A percentile compares a stretch with the other conserved stretches of the same genome.
Evolutionary conservation across 2,888 invertebrate genomes (phyloP).

Genomic region (Icerya purchasi): DNA sequence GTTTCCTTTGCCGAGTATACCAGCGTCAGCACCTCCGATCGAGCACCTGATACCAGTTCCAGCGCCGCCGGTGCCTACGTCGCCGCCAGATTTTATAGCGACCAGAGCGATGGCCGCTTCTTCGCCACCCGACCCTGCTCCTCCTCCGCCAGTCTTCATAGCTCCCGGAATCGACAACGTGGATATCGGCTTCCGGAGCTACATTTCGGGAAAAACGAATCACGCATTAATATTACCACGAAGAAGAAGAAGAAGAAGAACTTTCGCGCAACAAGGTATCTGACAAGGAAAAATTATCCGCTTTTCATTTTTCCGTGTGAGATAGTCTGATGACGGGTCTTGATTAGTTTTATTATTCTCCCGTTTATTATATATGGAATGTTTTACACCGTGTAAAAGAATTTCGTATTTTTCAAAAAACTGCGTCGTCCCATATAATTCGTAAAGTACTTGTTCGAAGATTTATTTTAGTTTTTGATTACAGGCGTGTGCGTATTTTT

Average conservation of each 20-base stretch:
- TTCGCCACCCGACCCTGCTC: constrained; percentile 34
- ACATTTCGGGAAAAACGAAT: constrained; percentile 21
- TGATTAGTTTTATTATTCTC: no score
- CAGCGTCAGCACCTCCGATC: constrained; percentile 14
- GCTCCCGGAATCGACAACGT: constrained; percentile 90
- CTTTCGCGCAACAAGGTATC: neutral
- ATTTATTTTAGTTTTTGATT: no score
- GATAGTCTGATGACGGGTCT: no score
- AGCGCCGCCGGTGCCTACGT: constrained; percentile 53
- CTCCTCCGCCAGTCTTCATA: constrained; percentile 45
- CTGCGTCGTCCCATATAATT: no score
- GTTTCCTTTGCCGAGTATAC: constrained; percentile 21
- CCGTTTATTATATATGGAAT: no score
- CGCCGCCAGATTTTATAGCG: constrained; percentile 75
- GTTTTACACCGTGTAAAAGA: no score
- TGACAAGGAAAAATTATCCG: neutral
- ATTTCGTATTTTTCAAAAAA: no score
- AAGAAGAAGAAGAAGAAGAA: constrained; percentile 24
- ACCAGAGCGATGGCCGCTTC: constrained; percentile 78
- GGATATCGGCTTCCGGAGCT: constrained; percentile 95
- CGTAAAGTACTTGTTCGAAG: no score
- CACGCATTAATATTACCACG: no score
- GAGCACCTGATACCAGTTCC: constrained; percentile 12
- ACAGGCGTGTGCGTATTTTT: no score
- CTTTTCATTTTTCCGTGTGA: no score